Conservation (phyloP, 2,888 invertebrate genomes). For the Sinodicranocentrus sp. region DNA sequence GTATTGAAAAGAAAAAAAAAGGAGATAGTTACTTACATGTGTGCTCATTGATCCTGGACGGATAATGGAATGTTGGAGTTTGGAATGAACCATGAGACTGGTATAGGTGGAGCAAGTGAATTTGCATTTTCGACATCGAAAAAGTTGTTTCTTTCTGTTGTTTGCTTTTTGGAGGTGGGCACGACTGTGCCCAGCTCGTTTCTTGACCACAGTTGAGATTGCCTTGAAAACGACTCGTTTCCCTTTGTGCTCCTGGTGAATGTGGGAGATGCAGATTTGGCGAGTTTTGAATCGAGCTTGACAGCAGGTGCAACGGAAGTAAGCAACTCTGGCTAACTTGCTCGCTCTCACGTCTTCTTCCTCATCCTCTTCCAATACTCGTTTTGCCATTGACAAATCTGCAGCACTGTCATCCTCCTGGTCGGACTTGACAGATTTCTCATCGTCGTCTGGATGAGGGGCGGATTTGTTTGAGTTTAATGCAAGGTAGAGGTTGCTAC, state of each 20-base stretch:
- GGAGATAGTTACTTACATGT: conserved; percentile 58
- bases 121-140: conserved; percentile 76
- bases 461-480: conserved; percentile 53
- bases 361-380: conserved; percentile 77
- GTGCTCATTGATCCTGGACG: conserved; percentile 53
- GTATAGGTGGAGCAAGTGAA: conserved; percentile 73
- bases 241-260: conserved; percentile 67
- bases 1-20: too few relatives aligned
- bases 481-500: conserved; percentile 70
- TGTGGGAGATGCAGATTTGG: conserved; percentile 71
- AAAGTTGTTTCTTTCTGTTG: conserved; percentile 51
- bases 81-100: conserved; percentile 74
- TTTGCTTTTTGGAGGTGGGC: not conserved
- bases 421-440: conserved; percentile 37
- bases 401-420: conserved; percentile 73
- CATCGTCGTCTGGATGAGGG: conserved; percentile 23
- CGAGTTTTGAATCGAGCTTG: conserved; percentile 70
- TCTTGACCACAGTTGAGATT: conserved; percentile 32
- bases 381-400: conserved; percentile 55
- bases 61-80: conserved; percentile 73
- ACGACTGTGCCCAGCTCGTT: conserved; percentile 4
- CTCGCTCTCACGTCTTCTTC: conserved; percentile 76
- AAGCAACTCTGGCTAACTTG: conserved; percentile 59
- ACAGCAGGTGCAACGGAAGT: conserved; percentile 74
- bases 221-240: conserved; percentile 60